Conservation (phyloP, 2,113 vertebrate genomes). For the Bujurquina vittata region DNA sequence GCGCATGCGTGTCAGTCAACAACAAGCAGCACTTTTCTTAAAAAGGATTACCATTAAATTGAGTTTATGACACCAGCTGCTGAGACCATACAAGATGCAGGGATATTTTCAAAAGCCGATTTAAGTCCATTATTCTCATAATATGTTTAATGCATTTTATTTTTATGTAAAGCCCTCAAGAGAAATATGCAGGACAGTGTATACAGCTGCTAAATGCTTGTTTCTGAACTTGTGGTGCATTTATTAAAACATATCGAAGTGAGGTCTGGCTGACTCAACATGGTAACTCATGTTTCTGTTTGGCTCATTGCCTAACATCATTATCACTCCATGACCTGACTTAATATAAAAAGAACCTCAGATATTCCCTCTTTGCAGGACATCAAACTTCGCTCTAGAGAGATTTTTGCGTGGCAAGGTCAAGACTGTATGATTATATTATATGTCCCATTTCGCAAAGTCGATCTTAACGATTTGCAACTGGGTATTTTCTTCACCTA, state of each 20-base stretch:
- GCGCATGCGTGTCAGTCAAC: background rate
- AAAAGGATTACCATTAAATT: conserved; percentile 32
- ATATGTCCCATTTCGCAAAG: background rate
- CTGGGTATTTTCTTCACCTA: background rate
- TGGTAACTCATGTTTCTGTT: background rate
- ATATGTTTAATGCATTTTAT: background rate
- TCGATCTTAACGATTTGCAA: background rate
- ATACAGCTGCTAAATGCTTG: background rate
- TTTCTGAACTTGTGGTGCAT: background rate
- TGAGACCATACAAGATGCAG: background rate
- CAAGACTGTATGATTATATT: background rate
- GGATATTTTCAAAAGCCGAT: conserved; percentile 8
- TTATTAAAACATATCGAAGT: background rate
- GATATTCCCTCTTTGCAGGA: conserved; percentile 26
- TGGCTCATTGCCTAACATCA: background rate
- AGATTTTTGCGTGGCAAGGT: background rate
- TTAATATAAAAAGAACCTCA: background rate
- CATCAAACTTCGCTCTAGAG: conserved; percentile 24
- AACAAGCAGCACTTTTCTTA: conserved; percentile 21
- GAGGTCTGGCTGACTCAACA: conserved; percentile 1
- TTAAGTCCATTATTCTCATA: background rate
- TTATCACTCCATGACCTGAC: conserved; percentile 27
- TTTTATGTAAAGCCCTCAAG: background rate
- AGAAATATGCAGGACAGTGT: background rate
- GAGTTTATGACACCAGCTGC: conserved; percentile 1